These are phyloP conservation scores for Junonia oenone DNA, from an alignment of 2,888 invertebrate species.

Conservation along the genomic window DNA sequence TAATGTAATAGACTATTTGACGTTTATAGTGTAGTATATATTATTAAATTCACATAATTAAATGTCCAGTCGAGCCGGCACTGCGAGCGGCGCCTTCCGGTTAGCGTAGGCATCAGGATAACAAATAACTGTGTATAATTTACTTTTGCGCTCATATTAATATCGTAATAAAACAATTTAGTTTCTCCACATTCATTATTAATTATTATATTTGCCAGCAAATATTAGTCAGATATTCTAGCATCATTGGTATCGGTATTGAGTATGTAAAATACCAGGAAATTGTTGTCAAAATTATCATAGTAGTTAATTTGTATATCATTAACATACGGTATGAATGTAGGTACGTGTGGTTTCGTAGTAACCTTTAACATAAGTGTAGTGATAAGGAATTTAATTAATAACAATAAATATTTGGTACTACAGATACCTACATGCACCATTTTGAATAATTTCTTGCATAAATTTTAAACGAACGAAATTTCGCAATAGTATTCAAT, in stretches of 20 bases:
- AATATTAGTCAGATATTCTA: too few relatives aligned
- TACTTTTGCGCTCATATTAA: not conserved
- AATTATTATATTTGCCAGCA: not conserved
- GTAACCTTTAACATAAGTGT: too few relatives aligned
- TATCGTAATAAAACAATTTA: not conserved
- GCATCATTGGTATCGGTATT: too few relatives aligned
- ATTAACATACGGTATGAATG: too few relatives aligned
- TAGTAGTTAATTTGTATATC: too few relatives aligned
- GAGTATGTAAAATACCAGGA: too few relatives aligned
- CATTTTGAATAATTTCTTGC: not conserved
- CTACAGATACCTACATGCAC: not conserved
- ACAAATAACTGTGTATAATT: not conserved
- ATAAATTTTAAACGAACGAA: not conserved
- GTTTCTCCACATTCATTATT: not conserved
- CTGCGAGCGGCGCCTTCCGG: conserved; percentile 24
- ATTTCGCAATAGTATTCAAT: not conserved
- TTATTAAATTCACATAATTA: not conserved
- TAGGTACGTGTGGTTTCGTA: too few relatives aligned
- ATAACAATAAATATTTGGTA: not conserved
- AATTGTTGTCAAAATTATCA: too few relatives aligned
- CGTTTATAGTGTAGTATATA: not conserved
- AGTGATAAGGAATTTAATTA: too few relatives aligned
- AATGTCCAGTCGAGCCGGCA: conserved; percentile 14
- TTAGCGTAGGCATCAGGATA: conserved; percentile 4
- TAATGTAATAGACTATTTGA: not conserved